A percentile compares a stretch with the other conserved stretches of the same genome.
Evolutionary conservation across 1,140 invertebrate genomes (phyloP).

Genomic region (Drosophila nannoptera): DNA sequence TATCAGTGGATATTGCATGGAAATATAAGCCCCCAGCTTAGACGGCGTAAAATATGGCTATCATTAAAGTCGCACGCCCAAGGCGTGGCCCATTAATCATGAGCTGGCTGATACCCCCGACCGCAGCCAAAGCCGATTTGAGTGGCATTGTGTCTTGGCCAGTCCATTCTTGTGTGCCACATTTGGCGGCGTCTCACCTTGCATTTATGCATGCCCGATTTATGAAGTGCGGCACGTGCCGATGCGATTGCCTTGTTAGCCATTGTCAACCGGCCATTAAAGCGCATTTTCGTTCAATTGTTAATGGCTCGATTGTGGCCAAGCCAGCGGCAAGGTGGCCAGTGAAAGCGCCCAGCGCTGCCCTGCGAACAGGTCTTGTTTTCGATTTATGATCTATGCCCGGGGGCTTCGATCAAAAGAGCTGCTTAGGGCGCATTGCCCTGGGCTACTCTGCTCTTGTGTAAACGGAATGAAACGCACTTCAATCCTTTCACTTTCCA

Average conservation of each 20-base stretch:
- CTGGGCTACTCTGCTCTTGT: constrained; percentile 31
- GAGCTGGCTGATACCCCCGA: constrained; percentile 10
- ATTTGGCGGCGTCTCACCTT: constrained; percentile 48
- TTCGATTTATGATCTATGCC: constrained; percentile 48
- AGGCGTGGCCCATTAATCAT: constrained; percentile 7
- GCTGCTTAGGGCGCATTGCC: constrained; percentile 42
- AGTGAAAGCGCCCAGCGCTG: constrained; percentile 51
- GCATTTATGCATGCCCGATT: constrained; percentile 52
- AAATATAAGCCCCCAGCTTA: neutral
- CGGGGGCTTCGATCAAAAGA: constrained; percentile 37
- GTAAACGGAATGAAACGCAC: constrained; percentile 51
- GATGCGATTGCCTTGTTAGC: constrained; percentile 64
- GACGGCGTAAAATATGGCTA: neutral
- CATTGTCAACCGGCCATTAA: constrained; percentile 53
- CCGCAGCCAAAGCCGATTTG: constrained; percentile 15
- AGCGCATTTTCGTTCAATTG: constrained; percentile 51
- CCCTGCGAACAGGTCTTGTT: constrained; percentile 13
- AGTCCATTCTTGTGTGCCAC: constrained; percentile 43
- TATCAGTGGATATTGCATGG: neutral
- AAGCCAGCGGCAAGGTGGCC: constrained; percentile 8
- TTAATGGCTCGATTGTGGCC: constrained; percentile 50
- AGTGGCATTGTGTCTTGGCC: constrained; percentile 42
- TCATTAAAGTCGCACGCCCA: neutral
- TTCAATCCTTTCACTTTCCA: constrained; percentile 69
- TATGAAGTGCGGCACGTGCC: constrained; percentile 56